Evolutionary conservation across 2,113 vertebrate genomes (phyloP).

Genomic region (Actenoides hombroni): DNA sequence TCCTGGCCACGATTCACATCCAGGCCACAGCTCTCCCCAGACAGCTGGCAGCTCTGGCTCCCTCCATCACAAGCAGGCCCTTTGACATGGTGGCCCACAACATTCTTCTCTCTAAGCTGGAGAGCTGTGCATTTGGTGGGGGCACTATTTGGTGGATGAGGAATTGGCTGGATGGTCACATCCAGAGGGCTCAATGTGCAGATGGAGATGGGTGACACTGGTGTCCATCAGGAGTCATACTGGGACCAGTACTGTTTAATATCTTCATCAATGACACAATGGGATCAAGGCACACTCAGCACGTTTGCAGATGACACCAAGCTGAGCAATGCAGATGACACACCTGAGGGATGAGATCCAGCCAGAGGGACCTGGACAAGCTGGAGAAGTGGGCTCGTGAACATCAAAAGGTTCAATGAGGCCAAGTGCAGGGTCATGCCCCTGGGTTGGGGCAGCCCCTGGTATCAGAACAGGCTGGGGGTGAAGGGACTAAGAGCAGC

Average conservation of each 20-base stretch:
- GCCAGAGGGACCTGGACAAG: not conserved
- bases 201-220: not conserved
- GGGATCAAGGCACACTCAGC: not conserved
- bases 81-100: not conserved
- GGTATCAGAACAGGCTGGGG: not conserved
- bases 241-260: not conserved
- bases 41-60: not conserved
- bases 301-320: not conserved
- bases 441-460: not conserved
- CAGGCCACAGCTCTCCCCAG: not conserved
- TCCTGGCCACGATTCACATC: not conserved
- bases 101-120: not conserved
- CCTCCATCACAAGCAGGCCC: not conserved
- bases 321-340: not conserved
- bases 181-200: not conserved
- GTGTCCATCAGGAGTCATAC: not conserved
- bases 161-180: not conserved
- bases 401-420: not conserved
- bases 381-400: not conserved
- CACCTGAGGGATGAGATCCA: not conserved
- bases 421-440: not conserved
- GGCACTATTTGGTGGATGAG: not conserved
- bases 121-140: not conserved
- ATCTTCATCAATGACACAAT: not conserved
- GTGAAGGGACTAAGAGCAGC: not conserved